Evolutionary conservation across 2,797 vertebrate genomes (phyloP).

Genomic region (Danio aesculapii): DNA sequence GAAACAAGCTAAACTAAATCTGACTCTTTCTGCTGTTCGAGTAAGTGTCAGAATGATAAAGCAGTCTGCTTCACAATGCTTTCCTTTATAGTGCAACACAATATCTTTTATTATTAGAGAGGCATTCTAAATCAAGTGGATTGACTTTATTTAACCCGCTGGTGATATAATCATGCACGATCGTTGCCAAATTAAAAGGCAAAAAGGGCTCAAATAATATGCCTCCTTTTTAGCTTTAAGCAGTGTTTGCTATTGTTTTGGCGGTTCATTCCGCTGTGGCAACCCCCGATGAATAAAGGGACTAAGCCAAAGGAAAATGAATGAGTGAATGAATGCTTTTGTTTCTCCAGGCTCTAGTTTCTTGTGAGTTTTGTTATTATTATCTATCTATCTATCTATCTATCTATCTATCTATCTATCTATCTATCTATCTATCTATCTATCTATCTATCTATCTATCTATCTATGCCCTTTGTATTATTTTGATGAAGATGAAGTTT

Average conservation of each 20-base stretch:
- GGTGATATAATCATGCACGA: neutral
- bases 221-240: neutral
- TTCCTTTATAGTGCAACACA: slow-evolving; percentile 37
- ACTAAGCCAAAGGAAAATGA: too few species aligned
- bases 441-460: too few species aligned
- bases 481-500: neutral
- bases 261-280: too few species aligned
- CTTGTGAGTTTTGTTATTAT: neutral
- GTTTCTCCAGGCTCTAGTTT: neutral
- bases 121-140: slow-evolving; percentile 5
- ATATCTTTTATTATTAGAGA: slow-evolving; percentile 30
- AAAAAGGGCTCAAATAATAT: neutral
- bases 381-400: too few species aligned
- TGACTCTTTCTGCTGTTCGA: neutral
- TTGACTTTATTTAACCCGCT: slow-evolving; percentile 10
- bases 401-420: neutral
- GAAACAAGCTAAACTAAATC: neutral
- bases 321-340: too few species aligned
- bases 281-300: too few species aligned
- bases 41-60: slow-evolving; percentile 16
- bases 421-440: too few species aligned
- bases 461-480: neutral
- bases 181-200: slow-evolving; percentile 4
- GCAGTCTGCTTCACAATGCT: slow-evolving; percentile 21
- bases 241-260: neutral